A percentile compares a stretch with the other conserved stretches of the same genome.
phyloP scores from a whole-genome alignment of 2,113 vertebrate species.

The Labeo catla region DNA sequence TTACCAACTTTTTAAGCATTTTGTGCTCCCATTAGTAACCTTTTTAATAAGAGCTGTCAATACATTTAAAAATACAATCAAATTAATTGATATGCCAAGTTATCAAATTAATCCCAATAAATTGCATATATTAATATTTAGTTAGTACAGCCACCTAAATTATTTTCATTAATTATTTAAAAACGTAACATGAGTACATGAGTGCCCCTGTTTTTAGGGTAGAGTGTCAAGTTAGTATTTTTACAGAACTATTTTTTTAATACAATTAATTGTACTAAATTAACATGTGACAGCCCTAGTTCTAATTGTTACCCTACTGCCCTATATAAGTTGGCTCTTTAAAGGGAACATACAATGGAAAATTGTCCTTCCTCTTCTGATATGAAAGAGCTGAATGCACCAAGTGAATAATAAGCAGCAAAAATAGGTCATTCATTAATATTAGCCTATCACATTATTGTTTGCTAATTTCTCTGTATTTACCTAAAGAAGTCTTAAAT shows the following conservation, averaged over 20 bases:
- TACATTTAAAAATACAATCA: not conserved
- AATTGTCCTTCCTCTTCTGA: not conserved
- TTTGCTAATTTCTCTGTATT: not conserved
- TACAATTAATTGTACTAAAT: not conserved
- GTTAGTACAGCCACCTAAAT: not conserved
- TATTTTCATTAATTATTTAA: not conserved
- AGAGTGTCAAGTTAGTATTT: not conserved
- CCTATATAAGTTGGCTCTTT: conserved; percentile 2
- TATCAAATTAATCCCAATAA: not conserved
- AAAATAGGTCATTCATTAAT: not conserved
- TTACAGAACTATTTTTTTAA: not conserved
- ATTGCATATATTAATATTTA: not conserved
- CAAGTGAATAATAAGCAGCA: not conserved
- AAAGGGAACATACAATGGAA: not conserved
- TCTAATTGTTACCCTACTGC: conserved; percentile 3
- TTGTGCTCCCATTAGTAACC: not conserved
- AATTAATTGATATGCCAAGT: not conserved
- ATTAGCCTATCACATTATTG: not conserved
- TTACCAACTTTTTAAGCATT: not conserved
- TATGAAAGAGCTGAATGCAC: not conserved
- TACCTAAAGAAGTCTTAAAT: not conserved
- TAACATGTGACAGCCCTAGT: not conserved
- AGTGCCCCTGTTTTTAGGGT: not conserved
- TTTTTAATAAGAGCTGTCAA: not conserved
- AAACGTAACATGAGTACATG: not conserved